Evolutionary conservation across 1,140 invertebrate genomes (phyloP).

Genomic region (Arion vulgaris): DNA sequence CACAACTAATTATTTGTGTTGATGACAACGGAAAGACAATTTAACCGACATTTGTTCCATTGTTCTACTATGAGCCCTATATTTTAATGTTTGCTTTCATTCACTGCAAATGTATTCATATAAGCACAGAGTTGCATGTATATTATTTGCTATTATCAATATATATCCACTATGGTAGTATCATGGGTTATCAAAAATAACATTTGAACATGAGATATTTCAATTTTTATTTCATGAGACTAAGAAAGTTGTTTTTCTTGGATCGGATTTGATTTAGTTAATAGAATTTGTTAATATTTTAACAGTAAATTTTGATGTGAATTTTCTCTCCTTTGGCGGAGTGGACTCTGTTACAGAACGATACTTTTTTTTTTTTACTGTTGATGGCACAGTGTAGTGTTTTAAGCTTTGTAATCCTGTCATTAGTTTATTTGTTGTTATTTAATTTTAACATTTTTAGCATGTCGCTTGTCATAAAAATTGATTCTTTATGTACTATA

Average conservation of each 20-base stretch:
- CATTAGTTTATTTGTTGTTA: neutral
- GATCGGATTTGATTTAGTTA: constrained; percentile 1
- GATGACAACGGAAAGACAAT: too few relatives aligned
- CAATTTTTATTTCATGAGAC: neutral
- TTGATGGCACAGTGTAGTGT: neutral
- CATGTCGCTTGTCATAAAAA: neutral
- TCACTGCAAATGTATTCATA: too few relatives aligned
- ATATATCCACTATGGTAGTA: neutral
- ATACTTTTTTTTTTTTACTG: neutral
- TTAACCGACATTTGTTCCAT: too few relatives aligned
- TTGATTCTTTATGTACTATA: neutral
- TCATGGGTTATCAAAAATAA: neutral
- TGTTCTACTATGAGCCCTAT: too few relatives aligned
- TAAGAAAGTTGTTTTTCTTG: neutral
- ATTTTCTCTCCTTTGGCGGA: neutral
- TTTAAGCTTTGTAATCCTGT: neutral
- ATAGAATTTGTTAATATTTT: neutral
- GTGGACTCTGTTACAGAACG: neutral
- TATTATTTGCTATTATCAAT: neutral
- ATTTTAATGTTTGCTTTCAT: too few relatives aligned
- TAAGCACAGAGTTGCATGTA: too few relatives aligned
- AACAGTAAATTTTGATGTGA: neutral
- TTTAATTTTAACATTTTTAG: too few relatives aligned
- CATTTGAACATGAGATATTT: neutral
- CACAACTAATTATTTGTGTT: too few relatives aligned